A percentile compares a stretch with the other conserved stretches of the same genome.
These are phyloP conservation scores for Pseudomyrmex gracilis DNA, from an alignment of 1,140 invertebrate genomes.

Conservation along the genomic window DNA sequence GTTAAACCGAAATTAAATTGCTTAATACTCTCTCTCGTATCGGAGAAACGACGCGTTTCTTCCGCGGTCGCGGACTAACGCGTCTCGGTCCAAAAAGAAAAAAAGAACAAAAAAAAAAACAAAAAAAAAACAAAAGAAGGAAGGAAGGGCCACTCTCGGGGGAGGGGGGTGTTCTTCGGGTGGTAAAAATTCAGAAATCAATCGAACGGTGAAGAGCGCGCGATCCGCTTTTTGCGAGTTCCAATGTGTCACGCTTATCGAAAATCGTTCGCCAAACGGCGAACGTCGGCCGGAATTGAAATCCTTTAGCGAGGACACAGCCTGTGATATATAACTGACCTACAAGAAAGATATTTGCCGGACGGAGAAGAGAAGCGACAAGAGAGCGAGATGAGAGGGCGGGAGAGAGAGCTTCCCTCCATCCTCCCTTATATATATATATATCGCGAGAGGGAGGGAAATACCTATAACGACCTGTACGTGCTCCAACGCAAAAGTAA, in stretches of 20 bases:
- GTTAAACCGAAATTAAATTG: slow-evolving; percentile 41
- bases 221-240: slow-evolving; percentile 39
- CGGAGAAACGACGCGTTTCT: slow-evolving; percentile 31
- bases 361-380: neutral
- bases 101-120: too few species aligned
- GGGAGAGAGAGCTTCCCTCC: neutral
- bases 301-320: slow-evolving; percentile 52
- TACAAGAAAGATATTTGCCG: slow-evolving; percentile 56
- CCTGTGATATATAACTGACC: slow-evolving; percentile 57
- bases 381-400: neutral
- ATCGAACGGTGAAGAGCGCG: neutral
- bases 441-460: neutral
- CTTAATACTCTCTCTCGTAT: neutral
- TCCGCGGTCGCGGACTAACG: neutral
- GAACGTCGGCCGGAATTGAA: slow-evolving; percentile 56
- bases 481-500: slow-evolving; percentile 69
- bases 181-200: slow-evolving; percentile 52
- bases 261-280: slow-evolving; percentile 56
- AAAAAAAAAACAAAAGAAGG: too few species aligned
- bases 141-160: slow-evolving; percentile 7
- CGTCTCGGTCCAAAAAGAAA: neutral
- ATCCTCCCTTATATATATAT: neutral
- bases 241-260: slow-evolving; percentile 47
- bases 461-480: slow-evolving; percentile 33
- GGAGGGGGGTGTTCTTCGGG: neutral